phyloP scores from a whole-genome alignment of 2,113 vertebrate genomes.

The Cyanoderma ruficeps region DNA sequence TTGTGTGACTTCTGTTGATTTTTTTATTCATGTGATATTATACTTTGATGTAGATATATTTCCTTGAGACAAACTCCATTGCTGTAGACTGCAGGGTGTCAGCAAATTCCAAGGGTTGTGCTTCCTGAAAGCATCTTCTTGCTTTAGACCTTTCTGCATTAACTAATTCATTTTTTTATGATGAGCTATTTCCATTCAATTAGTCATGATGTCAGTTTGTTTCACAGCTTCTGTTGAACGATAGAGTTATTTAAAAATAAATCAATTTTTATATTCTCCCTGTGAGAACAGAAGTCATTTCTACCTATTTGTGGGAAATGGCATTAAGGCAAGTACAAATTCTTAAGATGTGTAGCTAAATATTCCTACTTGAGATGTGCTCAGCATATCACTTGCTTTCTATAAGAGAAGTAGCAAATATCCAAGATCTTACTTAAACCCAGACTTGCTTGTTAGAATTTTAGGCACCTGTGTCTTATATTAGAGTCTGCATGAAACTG shows the following conservation, averaged over 20 bases:
- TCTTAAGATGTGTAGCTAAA: neutral
- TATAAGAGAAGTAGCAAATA: neutral
- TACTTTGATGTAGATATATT: neutral
- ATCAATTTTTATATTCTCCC: neutral
- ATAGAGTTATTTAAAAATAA: neutral
- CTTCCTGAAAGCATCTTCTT: constrained; percentile 12
- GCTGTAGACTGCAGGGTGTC: neutral
- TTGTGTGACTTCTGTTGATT: neutral
- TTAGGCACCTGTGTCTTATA: neutral
- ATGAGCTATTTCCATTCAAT: neutral
- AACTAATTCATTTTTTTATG: neutral
- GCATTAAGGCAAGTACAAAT: neutral
- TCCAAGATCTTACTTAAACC: neutral
- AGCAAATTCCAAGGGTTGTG: neutral
- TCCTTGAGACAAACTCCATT: neutral
- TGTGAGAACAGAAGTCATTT: neutral
- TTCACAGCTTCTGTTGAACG: constrained; percentile 7
- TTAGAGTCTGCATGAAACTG: neutral
- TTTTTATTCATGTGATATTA: neutral
- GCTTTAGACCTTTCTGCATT: neutral
- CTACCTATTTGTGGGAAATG: neutral
- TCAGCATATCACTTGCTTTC: neutral
- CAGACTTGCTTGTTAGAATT: neutral
- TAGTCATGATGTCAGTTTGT: neutral
- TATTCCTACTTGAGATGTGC: neutral